phyloP scores from a whole-genome alignment of 1,140 invertebrate species.

The Macrosteles quadrilineatus region DNA sequence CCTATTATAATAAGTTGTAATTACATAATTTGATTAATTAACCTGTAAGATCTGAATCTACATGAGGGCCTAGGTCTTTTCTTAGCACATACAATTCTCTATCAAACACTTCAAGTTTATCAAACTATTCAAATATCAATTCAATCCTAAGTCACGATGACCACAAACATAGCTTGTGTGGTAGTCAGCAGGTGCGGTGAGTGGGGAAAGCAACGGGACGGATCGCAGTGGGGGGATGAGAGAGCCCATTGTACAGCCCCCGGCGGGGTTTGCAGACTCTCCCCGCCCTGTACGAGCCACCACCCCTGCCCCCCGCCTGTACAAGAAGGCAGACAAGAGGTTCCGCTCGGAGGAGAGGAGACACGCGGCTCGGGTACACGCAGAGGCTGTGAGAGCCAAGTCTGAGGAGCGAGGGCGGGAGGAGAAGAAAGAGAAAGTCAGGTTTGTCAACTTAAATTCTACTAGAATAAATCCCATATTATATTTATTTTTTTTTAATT shows the following conservation, averaged over 20 bases:
- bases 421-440: slow-evolving; percentile 62
- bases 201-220: slow-evolving; percentile 36
- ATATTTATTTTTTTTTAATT: too few species aligned
- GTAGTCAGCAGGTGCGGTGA: slow-evolving; percentile 44
- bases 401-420: slow-evolving; percentile 77
- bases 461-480: too few species aligned
- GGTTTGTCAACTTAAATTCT: too few species aligned
- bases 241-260: slow-evolving; percentile 76
- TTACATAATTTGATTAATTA: too few species aligned
- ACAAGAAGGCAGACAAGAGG: slow-evolving; percentile 79
- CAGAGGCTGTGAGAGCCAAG: slow-evolving; percentile 50
- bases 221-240: slow-evolving; percentile 43
- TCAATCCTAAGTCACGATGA: too few species aligned
- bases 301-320: slow-evolving; percentile 57
- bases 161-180: too few species aligned
- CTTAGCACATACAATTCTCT: too few species aligned
- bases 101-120: too few species aligned
- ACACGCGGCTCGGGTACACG: slow-evolving; percentile 36
- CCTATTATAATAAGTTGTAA: too few species aligned
- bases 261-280: slow-evolving; percentile 83
- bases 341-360: slow-evolving; percentile 74
- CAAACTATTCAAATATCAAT: too few species aligned
- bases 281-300: slow-evolving; percentile 55
- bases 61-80: too few species aligned
- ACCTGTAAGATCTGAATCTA: too few species aligned